Conservation (phyloP, 2,888 invertebrate species). For the Protula sp. region DNA sequence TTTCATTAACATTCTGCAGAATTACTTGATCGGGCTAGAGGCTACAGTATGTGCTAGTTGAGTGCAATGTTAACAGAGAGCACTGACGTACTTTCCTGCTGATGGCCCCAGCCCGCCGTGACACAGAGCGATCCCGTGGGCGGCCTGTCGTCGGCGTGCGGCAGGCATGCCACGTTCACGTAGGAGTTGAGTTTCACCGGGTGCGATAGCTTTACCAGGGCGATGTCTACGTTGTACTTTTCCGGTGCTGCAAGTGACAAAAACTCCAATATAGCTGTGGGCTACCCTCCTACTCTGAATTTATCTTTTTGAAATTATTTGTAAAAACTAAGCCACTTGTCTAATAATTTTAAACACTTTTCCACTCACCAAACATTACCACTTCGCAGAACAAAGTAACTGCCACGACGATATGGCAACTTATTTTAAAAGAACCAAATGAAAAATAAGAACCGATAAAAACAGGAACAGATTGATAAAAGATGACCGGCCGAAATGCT, state of each 20-base stretch:
- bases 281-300: not conserved
- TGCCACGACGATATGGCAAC: no score
- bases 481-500: no score
- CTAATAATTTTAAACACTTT: not conserved
- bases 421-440: no score
- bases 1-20: no score
- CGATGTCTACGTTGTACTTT: slow-evolving; percentile 34
- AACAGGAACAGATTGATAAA: no score
- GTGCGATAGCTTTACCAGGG: slow-evolving; percentile 32
- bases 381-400: no score
- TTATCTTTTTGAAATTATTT: not conserved
- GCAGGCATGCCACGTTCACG: slow-evolving; percentile 34
- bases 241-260: slow-evolving; percentile 22
- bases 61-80: no score
- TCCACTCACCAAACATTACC: no score
- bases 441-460: no score
- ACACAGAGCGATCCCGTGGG: slow-evolving; percentile 28
- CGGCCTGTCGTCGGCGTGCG: slow-evolving; percentile 21
- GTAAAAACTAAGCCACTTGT: not conserved
- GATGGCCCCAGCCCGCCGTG: slow-evolving; percentile 42
- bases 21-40: no score
- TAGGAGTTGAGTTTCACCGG: slow-evolving; percentile 24
- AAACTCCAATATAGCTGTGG: not conserved
- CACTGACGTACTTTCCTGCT: slow-evolving; percentile 25
- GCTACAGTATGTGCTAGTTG: no score